Conservation (phyloP, 1,140 invertebrate species). For the Agrilus planipennis region DNA sequence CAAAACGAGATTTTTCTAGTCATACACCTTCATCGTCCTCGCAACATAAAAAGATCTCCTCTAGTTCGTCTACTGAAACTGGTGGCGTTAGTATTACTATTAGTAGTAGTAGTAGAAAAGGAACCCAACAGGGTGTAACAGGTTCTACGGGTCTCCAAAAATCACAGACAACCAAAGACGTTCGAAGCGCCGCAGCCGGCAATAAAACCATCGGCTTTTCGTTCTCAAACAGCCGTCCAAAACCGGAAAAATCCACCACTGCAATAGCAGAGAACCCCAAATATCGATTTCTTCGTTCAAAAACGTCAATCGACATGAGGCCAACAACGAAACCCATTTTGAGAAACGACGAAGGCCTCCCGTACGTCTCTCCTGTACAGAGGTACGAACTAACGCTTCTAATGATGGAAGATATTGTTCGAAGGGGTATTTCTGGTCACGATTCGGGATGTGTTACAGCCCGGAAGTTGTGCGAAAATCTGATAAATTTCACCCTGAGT, state of each 20-base stretch:
- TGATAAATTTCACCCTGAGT: conserved; percentile 67
- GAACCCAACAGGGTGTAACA: conserved; percentile 3
- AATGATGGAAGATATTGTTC: conserved; percentile 69
- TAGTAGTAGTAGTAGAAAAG: no score
- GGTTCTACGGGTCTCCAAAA: background rate
- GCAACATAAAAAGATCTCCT: no score
- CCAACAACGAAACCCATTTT: conserved; percentile 29
- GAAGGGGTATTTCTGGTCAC: conserved; percentile 56
- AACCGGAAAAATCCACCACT: background rate
- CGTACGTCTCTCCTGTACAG: conserved; percentile 67
- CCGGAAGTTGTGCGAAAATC: conserved; percentile 55
- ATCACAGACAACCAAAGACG: background rate
- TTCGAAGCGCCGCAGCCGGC: background rate
- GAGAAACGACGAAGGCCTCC: conserved; percentile 44
- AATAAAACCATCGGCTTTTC: background rate
- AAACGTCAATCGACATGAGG: conserved; percentile 39
- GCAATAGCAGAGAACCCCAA: background rate
- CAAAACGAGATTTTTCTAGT: no score
- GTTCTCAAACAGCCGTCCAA: conserved; percentile 4
- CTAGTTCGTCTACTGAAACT: no score
- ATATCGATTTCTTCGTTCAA: conserved; percentile 34
- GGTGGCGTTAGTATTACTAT: no score
- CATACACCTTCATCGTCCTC: background rate
- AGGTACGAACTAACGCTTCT: conserved; percentile 67
- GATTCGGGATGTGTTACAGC: conserved; percentile 42